Conservation (phyloP, 2,888 invertebrate genomes). For the Leptopilina drosophilae region DNA sequence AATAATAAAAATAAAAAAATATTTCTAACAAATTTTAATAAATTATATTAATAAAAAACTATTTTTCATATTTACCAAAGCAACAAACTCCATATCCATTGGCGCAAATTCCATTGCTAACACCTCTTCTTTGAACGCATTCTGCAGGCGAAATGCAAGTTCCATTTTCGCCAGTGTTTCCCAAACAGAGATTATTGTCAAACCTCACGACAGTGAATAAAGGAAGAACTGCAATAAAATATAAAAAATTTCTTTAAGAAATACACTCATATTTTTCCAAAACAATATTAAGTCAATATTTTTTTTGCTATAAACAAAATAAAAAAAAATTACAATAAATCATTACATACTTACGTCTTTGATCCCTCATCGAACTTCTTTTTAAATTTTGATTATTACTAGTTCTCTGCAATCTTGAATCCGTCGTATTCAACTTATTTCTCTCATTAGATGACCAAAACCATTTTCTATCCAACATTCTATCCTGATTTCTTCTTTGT, state of each 20-base stretch:
- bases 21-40: too few species aligned
- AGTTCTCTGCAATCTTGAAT: not conserved
- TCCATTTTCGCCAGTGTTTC: constrained; percentile 88
- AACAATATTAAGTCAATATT: not conserved
- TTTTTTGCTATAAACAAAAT: too few species aligned
- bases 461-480: constrained; percentile 21
- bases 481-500: constrained; percentile 19
- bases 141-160: constrained; percentile 87
- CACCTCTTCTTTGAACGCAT: constrained; percentile 85
- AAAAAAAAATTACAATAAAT: too few species aligned
- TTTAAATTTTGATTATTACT: not conserved
- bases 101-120: constrained; percentile 88
- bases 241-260: not conserved
- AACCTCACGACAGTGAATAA: constrained; percentile 89
- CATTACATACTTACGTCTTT: constrained; percentile 23
- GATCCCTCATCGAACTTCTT: constrained; percentile 9
- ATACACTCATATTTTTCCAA: not conserved
- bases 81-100: constrained; percentile 88
- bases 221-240: constrained; percentile 82
- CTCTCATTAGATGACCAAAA: constrained; percentile 26
- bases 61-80: constrained; percentile 80
- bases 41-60: not conserved
- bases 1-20: too few species aligned
- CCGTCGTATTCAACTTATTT: not conserved
- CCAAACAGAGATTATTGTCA: constrained; percentile 86